Percentiles rank a stretch among this genome's conserved stretches.
Evolutionary conservation across 2,888 invertebrate genomes (phyloP).

Genomic region (Acanthosepion esculentum): DNA sequence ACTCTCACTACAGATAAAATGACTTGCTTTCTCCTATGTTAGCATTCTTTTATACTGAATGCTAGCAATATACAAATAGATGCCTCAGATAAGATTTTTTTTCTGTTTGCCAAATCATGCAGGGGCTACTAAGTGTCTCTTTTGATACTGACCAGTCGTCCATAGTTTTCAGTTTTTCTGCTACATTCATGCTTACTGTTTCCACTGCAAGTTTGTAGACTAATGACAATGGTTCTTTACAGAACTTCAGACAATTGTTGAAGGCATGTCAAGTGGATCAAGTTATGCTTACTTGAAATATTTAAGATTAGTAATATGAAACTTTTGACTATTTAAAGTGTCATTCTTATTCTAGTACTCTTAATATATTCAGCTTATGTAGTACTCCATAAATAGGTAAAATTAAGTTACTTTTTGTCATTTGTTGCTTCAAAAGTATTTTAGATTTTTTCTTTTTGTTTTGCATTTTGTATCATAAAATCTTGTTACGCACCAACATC

Average conservation of each 20-base stretch:
- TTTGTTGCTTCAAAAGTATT: background rate
- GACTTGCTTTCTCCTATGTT: too few relatives aligned
- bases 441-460: background rate
- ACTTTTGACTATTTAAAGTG: background rate
- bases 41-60: too few relatives aligned
- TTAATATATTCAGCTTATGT: background rate
- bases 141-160: too few relatives aligned
- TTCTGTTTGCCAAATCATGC: too few relatives aligned
- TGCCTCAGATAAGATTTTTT: too few relatives aligned
- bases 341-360: background rate
- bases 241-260: background rate
- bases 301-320: background rate
- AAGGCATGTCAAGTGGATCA: background rate
- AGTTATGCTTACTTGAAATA: background rate
- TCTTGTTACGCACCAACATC: background rate
- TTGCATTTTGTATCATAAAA: background rate
- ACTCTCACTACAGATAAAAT: too few relatives aligned
- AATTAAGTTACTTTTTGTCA: background rate
- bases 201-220: too few relatives aligned
- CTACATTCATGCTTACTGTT: too few relatives aligned
- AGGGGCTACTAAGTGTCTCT: too few relatives aligned
- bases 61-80: too few relatives aligned
- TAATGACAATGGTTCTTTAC: background rate
- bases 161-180: too few relatives aligned
- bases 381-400: background rate